Conservation (phyloP, 2,113 vertebrate genomes). For the Centropus unirufus region DNA sequence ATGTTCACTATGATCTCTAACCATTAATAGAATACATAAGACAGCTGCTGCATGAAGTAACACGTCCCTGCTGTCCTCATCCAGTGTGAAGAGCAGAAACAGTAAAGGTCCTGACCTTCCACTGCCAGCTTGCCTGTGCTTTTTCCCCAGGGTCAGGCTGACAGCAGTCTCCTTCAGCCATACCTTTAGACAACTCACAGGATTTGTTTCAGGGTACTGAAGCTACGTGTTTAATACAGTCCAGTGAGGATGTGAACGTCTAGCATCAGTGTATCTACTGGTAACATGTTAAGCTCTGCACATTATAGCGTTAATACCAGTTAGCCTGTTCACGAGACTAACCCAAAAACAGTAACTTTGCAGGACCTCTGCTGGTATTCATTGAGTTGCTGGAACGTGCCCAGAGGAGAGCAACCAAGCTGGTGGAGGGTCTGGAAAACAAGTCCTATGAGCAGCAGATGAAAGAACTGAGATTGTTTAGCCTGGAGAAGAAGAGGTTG, state of each 20-base stretch:
- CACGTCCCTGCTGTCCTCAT: not conserved
- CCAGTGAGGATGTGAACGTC: not conserved
- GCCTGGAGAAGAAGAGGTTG: too few relatives aligned
- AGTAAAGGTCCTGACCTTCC: not conserved
- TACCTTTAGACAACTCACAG: not conserved
- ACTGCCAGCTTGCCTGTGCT: not conserved
- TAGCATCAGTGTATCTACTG: not conserved
- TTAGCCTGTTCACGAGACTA: not conserved
- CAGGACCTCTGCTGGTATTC: not conserved
- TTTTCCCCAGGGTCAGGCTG: not conserved
- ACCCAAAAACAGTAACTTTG: not conserved
- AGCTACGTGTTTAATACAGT: not conserved
- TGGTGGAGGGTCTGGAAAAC: too few relatives aligned
- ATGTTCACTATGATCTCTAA: not conserved
- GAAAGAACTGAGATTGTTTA: too few relatives aligned
- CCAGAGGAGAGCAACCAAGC: too few relatives aligned
- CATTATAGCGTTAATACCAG: not conserved
- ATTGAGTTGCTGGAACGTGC: too few relatives aligned
- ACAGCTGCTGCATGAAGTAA: not conserved
- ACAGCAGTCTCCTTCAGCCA: not conserved
- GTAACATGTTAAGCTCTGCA: not conserved
- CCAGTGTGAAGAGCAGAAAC: not conserved
- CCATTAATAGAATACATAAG: not conserved
- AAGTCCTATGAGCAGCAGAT: too few relatives aligned
- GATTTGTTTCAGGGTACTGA: not conserved